Percentiles rank a stretch among this genome's conserved stretches.
These are phyloP conservation scores for Pristionchus entomophagus DNA, from an alignment of 2,888 invertebrate genomes.

Conservation along the genomic window DNA sequence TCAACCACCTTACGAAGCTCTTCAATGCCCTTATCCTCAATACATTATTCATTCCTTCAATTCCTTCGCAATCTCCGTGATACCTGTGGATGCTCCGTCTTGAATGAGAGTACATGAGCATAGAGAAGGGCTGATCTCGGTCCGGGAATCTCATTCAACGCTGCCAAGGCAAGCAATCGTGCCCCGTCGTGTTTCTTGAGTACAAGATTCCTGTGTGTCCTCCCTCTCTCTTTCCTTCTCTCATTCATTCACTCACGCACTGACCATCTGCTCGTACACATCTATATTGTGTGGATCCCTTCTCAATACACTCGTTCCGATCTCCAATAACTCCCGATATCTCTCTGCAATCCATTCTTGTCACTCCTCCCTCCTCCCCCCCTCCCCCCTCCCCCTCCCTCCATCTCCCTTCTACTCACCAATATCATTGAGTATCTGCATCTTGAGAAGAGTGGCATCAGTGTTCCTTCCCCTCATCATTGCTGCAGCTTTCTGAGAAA, in stretches of 20 bases:
- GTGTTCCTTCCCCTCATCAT: neutral
- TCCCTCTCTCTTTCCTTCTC: neutral
- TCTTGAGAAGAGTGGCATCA: constrained; percentile 10
- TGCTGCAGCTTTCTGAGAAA: neutral
- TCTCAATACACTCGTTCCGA: neutral
- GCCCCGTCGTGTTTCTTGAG: neutral
- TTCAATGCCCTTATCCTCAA: neutral
- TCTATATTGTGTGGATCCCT: constrained; percentile 5
- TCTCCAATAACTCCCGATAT: neutral
- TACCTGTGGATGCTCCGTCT: neutral
- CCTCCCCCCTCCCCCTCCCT: neutral
- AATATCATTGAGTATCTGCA: constrained; percentile 18
- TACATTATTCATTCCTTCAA: neutral
- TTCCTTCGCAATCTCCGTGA: neutral
- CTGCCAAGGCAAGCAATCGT: neutral
- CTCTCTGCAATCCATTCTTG: constrained; percentile 23
- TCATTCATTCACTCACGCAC: neutral
- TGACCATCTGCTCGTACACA: constrained; percentile 36
- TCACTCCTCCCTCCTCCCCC: neutral
- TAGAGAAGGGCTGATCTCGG: constrained; percentile 1
- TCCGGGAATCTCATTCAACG: neutral
- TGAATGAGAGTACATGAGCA: constrained; percentile 6
- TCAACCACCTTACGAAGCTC: neutral
- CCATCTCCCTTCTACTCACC: neutral
- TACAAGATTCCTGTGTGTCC: neutral